phyloP scores from a whole-genome alignment of 2,113 vertebrate species.

The Sander vitreus region DNA sequence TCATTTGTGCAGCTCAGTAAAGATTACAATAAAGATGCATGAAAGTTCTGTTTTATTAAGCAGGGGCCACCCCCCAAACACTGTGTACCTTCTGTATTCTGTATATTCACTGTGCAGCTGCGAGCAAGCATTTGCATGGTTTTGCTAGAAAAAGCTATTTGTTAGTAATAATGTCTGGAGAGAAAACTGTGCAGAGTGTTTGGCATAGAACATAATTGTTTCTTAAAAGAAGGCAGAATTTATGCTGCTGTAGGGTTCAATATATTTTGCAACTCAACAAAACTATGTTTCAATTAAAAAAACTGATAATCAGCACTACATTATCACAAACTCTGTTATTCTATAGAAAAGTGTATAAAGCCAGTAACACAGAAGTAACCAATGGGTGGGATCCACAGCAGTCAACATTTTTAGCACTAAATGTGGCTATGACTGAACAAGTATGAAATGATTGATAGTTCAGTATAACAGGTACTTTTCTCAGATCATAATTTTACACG shows the following conservation, averaged over 20 bases:
- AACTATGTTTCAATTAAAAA: neutral
- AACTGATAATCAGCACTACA: neutral
- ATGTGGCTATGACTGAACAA: neutral
- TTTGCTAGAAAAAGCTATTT: slow-evolving; percentile 27
- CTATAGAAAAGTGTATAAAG: neutral
- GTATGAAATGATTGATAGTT: neutral
- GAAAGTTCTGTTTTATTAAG: slow-evolving; percentile 12
- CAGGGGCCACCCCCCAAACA: neutral
- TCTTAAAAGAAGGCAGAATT: neutral
- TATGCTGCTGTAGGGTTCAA: neutral
- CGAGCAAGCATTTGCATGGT: slow-evolving; percentile 15
- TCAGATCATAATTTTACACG: neutral
- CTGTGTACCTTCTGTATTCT: neutral
- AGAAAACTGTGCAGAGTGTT: slow-evolving; percentile 1
- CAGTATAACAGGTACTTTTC: neutral
- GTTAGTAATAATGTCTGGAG: slow-evolving; percentile 22
- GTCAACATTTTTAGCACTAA: neutral
- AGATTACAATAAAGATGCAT: slow-evolving; percentile 3
- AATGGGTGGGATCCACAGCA: neutral
- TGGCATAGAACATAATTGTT: slow-evolving; percentile 18
- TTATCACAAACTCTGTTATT: neutral
- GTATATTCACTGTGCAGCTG: slow-evolving; percentile 5
- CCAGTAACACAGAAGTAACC: neutral
- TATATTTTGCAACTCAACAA: slow-evolving; percentile 3
- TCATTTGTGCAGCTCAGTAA: slow-evolving; percentile 14